Evolutionary conservation across 2,888 invertebrate genomes (phyloP), one percentile per base, ranked within the genome.

Genomic region (Stenurella melanura): DNA sequence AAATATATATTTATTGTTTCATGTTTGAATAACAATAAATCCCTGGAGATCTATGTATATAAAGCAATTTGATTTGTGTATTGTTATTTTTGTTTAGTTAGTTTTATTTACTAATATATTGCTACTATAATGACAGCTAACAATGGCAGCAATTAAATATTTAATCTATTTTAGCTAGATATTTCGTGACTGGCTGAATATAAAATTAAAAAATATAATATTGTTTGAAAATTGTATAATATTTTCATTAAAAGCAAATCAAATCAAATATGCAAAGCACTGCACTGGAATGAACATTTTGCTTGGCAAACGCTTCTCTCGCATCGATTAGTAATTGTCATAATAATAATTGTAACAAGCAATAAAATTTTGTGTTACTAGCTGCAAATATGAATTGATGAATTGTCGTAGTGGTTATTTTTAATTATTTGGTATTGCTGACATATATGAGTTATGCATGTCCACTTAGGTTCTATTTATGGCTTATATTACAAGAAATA

Each of bases 11-110:
- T 50, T 50, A n/a, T 4, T 50, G 15, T 50, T 50, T 50, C 12
- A n/a, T n/a, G n/a, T 50, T 50, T 50, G 50, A 7, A 50, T 7
- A n/a, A n/a, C 15, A 50, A 50, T 50, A n/a, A 50, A 50, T 50
- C 50, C 50, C 12, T 50, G 50, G n/a, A 50, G n/a, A 12, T 50
- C 4, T 50, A 12, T 50, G 42, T 15, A n/a, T n/a, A 50, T 50
- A n/a, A 50, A 50, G 50, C 50, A 50, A 50, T 50, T 50, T 50
- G 50, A 50, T 50, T 50, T 50, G 50, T 50, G 50, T n/a, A 17
- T 1, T 50, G 50, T n/a, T 50, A 50, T 50, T 50, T 50, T n/a
- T 5, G 6, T 50, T 42, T 50, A n/a, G 50, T 50, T 50, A 15
- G n/a, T 50, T 50, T 50, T 50, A 50, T 50, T 50, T 50, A 17